These are phyloP conservation scores for Ameiurus melas DNA, from an alignment of 2,113 vertebrate genomes.

Conservation along the genomic window DNA sequence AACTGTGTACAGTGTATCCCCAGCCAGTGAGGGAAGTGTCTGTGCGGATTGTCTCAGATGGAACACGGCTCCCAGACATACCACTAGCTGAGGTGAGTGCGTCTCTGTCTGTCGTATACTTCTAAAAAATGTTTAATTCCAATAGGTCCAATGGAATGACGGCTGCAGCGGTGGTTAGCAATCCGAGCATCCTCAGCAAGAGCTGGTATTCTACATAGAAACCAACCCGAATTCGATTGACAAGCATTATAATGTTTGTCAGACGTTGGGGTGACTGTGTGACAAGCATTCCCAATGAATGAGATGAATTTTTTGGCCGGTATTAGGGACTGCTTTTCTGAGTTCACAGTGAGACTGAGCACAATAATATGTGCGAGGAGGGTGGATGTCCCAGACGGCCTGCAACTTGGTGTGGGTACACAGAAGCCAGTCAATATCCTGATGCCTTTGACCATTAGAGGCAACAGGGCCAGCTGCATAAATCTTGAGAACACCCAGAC, in stretches of 20 bases:
- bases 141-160: neutral
- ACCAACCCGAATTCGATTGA: neutral
- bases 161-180: neutral
- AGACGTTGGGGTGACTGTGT: neutral
- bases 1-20: neutral
- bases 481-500: neutral
- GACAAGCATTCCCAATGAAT: neutral
- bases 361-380: neutral
- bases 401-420: neutral
- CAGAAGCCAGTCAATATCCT: constrained; percentile 1
- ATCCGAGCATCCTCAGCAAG: neutral
- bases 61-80: neutral
- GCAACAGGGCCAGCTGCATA: neutral
- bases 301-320: neutral
- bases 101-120: neutral
- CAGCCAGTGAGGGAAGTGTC: neutral
- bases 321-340: neutral
- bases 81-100: neutral
- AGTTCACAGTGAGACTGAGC: neutral
- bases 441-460: neutral
- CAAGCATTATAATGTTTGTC: neutral
- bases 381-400: constrained; percentile 4
- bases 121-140: no score
- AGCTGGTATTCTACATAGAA: neutral
- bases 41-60: neutral